Percentiles rank a stretch among this genome's conserved stretches.
phyloP scores from a whole-genome alignment of 2,888 invertebrate genomes.

The Sarcophaga carnaria region DNA sequence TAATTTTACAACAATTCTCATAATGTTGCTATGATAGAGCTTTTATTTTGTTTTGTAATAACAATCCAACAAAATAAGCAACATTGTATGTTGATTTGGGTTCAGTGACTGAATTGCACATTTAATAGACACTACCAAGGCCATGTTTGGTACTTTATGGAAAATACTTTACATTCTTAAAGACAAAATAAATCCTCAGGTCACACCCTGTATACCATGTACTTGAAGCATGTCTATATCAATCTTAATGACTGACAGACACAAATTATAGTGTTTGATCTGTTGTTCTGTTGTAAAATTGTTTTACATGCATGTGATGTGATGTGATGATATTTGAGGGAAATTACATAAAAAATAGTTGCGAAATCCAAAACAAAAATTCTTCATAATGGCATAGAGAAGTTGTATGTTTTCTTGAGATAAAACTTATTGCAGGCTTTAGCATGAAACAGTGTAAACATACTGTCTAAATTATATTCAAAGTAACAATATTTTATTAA shows the following conservation, averaged over 20 bases:
- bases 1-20: too few relatives aligned
- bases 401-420: neutral
- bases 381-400: conserved; percentile 13
- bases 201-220: conserved; percentile 8
- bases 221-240: neutral
- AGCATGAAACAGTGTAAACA: too few relatives aligned
- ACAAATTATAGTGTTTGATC: conserved; percentile 44
- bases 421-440: too few relatives aligned
- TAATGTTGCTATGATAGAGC: too few relatives aligned
- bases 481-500: too few relatives aligned
- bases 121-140: too few relatives aligned
- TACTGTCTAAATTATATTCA: too few relatives aligned
- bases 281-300: conserved; percentile 29
- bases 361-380: neutral
- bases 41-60: too few relatives aligned
- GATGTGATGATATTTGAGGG: conserved; percentile 19
- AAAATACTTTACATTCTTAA: neutral
- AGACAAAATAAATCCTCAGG: neutral
- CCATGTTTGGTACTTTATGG: neutral
- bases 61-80: too few relatives aligned
- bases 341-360: conserved; percentile 52
- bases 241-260: conserved; percentile 59
- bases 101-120: too few relatives aligned
- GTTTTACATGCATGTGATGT: conserved; percentile 50
- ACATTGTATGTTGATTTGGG: too few relatives aligned